A percentile compares a stretch with the other conserved stretches of the same genome.
Conservation (phyloP, 2,113 vertebrate species). For the Balaenoptera acutorostrata region DNA sequence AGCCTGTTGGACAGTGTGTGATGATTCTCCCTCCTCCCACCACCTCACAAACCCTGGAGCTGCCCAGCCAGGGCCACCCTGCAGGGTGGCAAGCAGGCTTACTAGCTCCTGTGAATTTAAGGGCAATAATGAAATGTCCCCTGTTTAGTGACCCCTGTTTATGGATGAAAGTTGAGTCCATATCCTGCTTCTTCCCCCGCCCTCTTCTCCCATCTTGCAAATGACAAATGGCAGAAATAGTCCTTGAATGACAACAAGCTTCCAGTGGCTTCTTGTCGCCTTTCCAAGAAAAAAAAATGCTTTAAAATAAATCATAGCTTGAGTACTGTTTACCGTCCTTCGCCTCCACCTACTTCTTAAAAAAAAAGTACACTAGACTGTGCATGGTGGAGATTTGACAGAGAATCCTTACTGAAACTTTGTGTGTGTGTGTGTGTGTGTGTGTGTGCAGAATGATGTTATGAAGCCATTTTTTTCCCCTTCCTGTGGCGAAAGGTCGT, state of each 20-base stretch:
- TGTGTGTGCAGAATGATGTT: conserved; percentile 31
- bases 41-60: background rate
- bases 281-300: background rate
- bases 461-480: conserved; percentile 39
- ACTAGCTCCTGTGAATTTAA: conserved; percentile 53
- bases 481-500: conserved; percentile 47
- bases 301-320: conserved; percentile 59
- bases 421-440: background rate
- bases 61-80: conserved; percentile 3
- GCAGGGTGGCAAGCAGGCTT: conserved; percentile 30
- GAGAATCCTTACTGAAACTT: conserved; percentile 45
- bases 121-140: conserved; percentile 63
- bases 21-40: background rate
- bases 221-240: conserved; percentile 47
- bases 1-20: background rate
- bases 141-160: conserved; percentile 63
- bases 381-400: background rate
- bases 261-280: conserved; percentile 23
- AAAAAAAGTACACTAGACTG: background rate
- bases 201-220: conserved; percentile 50
- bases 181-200: conserved; percentile 3
- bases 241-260: conserved; percentile 44
- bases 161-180: conserved; percentile 63
- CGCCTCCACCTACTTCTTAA: conserved; percentile 20
- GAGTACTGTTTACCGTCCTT: conserved; percentile 44